Evolutionary conservation across 2,113 vertebrate species (phyloP).

Genomic region (Noctilio leporinus): DNA sequence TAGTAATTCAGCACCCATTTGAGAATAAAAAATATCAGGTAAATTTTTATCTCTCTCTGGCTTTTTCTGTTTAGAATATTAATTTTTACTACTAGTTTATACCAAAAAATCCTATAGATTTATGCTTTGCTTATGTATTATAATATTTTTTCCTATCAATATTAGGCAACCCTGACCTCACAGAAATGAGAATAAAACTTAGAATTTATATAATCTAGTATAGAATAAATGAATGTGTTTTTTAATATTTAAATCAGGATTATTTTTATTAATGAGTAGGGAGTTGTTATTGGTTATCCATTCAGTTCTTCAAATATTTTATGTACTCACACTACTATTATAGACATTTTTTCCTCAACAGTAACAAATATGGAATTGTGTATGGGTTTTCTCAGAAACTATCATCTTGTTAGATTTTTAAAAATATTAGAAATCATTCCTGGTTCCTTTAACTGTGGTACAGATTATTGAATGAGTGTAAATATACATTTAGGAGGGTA

Average conservation of each 20-base stretch:
- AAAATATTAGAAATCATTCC: background rate
- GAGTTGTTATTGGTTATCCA: background rate
- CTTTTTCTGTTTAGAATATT: background rate
- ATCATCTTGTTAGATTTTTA: background rate
- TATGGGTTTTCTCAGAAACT: background rate
- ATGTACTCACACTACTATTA: background rate
- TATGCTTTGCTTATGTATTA: background rate
- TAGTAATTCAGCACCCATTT: background rate
- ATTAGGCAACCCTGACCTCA: background rate
- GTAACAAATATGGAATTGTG: background rate
- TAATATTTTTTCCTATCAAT: background rate
- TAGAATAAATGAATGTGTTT: background rate
- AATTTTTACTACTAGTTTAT: background rate
- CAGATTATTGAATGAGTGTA: background rate
- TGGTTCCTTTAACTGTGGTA: background rate
- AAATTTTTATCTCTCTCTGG: background rate
- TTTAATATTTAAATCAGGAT: conserved; percentile 1
- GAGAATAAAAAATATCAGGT: background rate
- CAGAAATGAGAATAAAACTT: background rate
- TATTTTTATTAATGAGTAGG: background rate
- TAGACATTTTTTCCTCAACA: background rate
- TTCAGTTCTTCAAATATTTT: background rate
- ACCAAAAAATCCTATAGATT: background rate
- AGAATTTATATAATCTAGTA: background rate
- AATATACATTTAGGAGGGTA: background rate